phyloP scores from a whole-genome alignment of 2,113 vertebrate genomes.

The Clarias macrocephalus region DNA sequence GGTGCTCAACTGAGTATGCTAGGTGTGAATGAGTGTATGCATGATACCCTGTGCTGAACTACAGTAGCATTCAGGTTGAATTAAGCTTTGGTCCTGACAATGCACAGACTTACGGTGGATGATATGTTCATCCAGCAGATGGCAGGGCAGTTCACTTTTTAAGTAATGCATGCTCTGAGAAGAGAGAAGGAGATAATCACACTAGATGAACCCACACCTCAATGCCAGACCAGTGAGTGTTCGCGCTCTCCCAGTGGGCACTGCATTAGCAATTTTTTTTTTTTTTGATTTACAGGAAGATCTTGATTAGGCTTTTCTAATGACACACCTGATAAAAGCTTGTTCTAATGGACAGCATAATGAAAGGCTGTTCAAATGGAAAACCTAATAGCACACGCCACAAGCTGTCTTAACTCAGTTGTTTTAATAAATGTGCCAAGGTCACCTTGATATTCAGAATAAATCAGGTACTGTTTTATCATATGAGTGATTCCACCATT shows the following conservation, averaged over 20 bases:
- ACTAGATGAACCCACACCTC: neutral
- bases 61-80: neutral
- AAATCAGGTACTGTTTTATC: constrained; percentile 9
- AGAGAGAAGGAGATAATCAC: neutral
- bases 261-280: constrained; percentile 17
- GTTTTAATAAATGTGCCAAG: constrained; percentile 32
- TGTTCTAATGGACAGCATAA: constrained; percentile 38
- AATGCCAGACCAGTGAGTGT: neutral
- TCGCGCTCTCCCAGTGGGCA: constrained; percentile 13
- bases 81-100: neutral
- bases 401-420: constrained; percentile 12
- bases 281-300: constrained; percentile 12
- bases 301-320: constrained; percentile 39
- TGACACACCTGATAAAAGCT: constrained; percentile 41
- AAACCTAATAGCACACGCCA: constrained; percentile 10
- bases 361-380: constrained; percentile 41
- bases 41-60: neutral
- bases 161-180: neutral
- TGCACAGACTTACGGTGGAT: neutral
- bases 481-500: neutral
- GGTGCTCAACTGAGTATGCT: neutral
- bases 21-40: neutral
- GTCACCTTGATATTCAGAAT: constrained; percentile 31
- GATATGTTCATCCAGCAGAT: constrained; percentile 43
- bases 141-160: constrained; percentile 44